These are phyloP conservation scores for Tenthredo distinguenda DNA, from an alignment of 2,888 invertebrate species.

Conservation along the genomic window DNA sequence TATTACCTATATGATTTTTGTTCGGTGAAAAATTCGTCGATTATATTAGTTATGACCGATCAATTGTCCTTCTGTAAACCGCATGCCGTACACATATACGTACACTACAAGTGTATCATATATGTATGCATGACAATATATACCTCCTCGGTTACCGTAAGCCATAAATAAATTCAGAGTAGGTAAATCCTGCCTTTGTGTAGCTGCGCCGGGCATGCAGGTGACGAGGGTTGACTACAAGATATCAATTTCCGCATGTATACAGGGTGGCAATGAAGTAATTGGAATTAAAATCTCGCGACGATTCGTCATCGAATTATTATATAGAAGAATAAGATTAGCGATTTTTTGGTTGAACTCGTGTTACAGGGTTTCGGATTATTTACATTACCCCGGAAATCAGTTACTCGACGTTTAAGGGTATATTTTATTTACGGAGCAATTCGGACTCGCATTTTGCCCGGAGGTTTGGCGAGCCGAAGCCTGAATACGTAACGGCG, in stretches of 20 bases:
- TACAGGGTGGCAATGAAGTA: neutral
- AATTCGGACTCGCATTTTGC: neutral
- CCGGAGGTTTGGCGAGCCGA: neutral
- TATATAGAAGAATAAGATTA: too few species aligned
- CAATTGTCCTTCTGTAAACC: neutral
- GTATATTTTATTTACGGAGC: neutral
- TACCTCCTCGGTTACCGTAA: neutral
- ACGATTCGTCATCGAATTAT: too few species aligned
- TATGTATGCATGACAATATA: neutral
- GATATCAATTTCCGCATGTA: neutral
- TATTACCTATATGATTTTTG: neutral
- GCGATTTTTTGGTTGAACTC: neutral
- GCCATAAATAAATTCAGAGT: conserved; percentile 9
- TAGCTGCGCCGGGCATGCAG: neutral
- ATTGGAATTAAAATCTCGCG: neutral
- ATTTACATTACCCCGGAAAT: neutral
- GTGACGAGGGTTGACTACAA: conserved; percentile 13
- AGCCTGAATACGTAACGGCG: conserved; percentile 27
- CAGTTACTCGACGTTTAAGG: neutral
- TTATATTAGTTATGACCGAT: neutral
- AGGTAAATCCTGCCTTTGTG: conserved; percentile 14
- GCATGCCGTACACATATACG: neutral
- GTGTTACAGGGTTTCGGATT: neutral
- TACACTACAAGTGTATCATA: neutral
- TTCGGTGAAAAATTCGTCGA: neutral